These are phyloP conservation scores for Luperina testacea DNA, from an alignment of 2,888 invertebrate genomes.

Conservation along the genomic window DNA sequence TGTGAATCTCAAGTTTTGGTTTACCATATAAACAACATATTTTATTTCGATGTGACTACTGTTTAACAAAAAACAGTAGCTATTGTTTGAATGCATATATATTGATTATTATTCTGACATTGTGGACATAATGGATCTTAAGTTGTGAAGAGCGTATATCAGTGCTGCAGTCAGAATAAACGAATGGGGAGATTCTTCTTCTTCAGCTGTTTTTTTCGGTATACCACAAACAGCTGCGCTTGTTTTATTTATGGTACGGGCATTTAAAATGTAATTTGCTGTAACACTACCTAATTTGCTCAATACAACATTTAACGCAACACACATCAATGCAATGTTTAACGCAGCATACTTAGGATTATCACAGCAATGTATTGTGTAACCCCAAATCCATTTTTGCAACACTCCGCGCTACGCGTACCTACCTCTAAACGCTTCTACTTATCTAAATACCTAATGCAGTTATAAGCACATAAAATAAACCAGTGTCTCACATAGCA, in stretches of 20 bases:
- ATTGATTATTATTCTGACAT: constrained; percentile 68
- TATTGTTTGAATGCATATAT: constrained; percentile 69
- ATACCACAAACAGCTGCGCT: constrained; percentile 5
- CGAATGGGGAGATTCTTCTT: constrained; percentile 21
- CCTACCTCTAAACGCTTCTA: not conserved
- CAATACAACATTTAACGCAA: not conserved
- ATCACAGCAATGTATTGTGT: not conserved
- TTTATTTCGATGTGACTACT: constrained; percentile 77
- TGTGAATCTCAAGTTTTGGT: constrained; percentile 69
- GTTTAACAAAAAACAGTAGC: constrained; percentile 74
- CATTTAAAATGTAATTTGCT: not conserved
- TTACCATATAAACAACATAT: constrained; percentile 76
- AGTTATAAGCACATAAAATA: no score
- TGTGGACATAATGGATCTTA: constrained; percentile 45
- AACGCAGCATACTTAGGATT: not conserved
- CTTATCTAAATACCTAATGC: not conserved
- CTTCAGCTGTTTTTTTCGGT: not conserved
- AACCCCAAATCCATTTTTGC: no score
- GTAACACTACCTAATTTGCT: not conserved
- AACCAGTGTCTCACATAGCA: no score
- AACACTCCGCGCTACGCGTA: no score
- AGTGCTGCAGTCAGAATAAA: constrained; percentile 31
- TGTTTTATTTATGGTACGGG: not conserved
- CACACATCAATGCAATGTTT: not conserved
- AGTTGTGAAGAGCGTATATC: constrained; percentile 28